Evolutionary conservation across 2,888 invertebrate genomes (phyloP).

Genomic region (Sepioteuthis lessoniana): DNA sequence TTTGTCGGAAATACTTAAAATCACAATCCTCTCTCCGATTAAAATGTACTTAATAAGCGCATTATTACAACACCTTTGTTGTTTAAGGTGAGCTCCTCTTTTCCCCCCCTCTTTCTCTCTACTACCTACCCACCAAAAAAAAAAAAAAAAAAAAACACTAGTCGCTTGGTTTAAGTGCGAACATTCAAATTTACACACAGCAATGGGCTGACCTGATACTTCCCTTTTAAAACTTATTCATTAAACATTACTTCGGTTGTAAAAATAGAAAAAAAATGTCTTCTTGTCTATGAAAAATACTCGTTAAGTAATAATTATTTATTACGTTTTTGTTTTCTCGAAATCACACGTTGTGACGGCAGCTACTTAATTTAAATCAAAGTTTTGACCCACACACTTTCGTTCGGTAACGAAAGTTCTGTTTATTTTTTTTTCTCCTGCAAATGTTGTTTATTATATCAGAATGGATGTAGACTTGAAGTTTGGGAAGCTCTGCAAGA

Average conservation of each 20-base stretch:
- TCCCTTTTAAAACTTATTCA: neutral
- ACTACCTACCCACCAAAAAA: neutral
- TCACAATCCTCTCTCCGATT: neutral
- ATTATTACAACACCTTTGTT: neutral
- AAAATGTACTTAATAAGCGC: neutral
- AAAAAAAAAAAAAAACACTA: neutral
- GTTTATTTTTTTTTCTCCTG: too few relatives aligned
- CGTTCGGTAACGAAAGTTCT: too few relatives aligned
- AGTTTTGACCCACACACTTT: neutral
- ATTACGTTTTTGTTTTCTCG: neutral
- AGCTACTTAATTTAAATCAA: neutral
- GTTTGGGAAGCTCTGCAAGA: slow-evolving; percentile 52
- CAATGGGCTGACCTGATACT: too few relatives aligned
- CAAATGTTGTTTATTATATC: neutral
- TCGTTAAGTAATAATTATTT: neutral
- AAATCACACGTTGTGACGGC: neutral
- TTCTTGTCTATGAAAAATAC: neutral
- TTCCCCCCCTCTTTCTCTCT: too few relatives aligned
- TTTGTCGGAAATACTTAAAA: neutral
- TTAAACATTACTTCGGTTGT: neutral
- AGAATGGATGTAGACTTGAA: slow-evolving; percentile 61
- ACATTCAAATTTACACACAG: too few relatives aligned
- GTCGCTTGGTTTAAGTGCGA: too few relatives aligned
- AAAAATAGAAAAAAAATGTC: neutral
- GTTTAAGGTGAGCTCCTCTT: neutral